Conservation (phyloP, 2,113 vertebrate genomes). For the Tupaia tana region DNA sequence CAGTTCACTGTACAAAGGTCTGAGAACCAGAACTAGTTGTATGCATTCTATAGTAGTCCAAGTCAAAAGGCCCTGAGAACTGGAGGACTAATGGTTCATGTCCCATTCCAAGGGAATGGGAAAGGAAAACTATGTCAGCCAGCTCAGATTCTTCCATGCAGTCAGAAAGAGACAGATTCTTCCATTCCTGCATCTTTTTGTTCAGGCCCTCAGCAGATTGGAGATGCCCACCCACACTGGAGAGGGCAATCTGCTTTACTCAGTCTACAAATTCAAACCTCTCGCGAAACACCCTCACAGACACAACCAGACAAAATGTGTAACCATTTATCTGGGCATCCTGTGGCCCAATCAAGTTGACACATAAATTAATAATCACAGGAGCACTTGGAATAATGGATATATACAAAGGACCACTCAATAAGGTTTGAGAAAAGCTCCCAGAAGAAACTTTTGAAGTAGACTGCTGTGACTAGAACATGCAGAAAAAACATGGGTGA, state of each 20-base stretch:
- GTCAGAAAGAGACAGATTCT: neutral
- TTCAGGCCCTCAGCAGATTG: neutral
- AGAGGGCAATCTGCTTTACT: neutral
- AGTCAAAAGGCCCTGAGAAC: neutral
- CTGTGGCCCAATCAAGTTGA: neutral
- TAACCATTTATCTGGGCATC: neutral
- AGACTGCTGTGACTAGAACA: neutral
- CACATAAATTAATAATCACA: neutral
- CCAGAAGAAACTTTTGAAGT: neutral
- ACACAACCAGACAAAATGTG: neutral
- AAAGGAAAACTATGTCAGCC: neutral
- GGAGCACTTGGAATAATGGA: neutral
- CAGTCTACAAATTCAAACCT: neutral
- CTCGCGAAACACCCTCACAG: neutral
- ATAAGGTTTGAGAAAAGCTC: slow-evolving; percentile 15
- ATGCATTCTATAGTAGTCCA: neutral
- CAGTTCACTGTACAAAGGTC: neutral
- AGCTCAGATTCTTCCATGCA: neutral
- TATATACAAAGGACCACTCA: neutral
- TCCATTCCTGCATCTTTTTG: neutral
- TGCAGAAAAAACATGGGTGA: neutral
- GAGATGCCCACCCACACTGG: neutral
- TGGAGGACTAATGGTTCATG: neutral
- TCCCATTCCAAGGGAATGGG: neutral
- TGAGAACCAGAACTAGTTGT: neutral